phyloP scores from a whole-genome alignment of 2,797 vertebrate genomes.

The Erethizon dorsatum region DNA sequence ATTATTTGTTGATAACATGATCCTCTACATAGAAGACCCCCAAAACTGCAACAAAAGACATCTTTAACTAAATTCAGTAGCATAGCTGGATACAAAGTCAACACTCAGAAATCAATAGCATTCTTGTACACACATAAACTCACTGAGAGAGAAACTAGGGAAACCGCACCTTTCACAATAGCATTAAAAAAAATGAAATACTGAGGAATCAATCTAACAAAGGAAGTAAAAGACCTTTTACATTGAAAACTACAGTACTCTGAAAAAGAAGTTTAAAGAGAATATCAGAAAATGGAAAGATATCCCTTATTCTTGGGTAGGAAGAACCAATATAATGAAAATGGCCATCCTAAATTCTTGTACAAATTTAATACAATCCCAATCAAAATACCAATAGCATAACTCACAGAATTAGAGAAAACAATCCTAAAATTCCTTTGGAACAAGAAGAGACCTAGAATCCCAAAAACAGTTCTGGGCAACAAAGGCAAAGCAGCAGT shows the following conservation, averaged over 20 bases:
- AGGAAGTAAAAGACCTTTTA: not conserved
- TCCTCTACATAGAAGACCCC: not conserved
- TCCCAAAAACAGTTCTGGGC: not conserved
- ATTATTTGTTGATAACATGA: not conserved
- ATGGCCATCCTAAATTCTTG: not conserved
- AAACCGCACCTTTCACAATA: not conserved
- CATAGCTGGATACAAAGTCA: not conserved
- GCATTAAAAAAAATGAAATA: not conserved
- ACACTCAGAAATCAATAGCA: not conserved
- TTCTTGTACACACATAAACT: not conserved
- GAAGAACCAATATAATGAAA: not conserved
- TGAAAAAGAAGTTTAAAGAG: not conserved
- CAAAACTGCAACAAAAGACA: not conserved
- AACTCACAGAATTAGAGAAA: not conserved
- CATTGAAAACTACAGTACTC: not conserved
- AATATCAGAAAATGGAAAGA: not conserved
- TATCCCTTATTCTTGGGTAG: not conserved
- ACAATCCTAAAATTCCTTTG: not conserved
- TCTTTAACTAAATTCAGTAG: not conserved
- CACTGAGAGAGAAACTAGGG: not conserved
- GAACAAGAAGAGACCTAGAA: not conserved
- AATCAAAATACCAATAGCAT: not conserved
- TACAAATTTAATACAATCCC: not conserved
- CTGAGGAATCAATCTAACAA: not conserved
- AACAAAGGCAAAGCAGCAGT: not conserved